Base-by-base conservation (phyloP, 2,888 invertebrate genomes). In the Cantharis rustica region DNA sequence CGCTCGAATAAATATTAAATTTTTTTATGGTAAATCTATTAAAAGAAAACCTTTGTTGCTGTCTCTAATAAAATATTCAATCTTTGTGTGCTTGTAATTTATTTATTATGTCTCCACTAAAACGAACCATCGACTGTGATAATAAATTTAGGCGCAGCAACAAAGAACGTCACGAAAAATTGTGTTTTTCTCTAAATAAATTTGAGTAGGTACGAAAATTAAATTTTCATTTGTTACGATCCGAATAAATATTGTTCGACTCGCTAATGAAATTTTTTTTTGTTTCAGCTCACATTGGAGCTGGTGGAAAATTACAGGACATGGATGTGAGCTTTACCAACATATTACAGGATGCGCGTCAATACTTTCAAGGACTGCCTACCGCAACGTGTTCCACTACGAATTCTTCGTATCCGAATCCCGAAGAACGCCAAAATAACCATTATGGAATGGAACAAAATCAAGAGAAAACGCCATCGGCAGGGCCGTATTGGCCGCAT, bases 341-440 rank as follows among this genome's bases (percentile, higher is more conserved):
- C 92, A 93, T 94, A 89, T 90, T 95, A 92, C 94, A 94, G 92
- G 94, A 94, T 89, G 93, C 93, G 88, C 93, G 95, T 88, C 94
- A 94, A 90, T 95, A 93, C 90, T 95, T 94, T 89, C 93, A 94
- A 91, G 94, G 94, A 87, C 90, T 95, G 87, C 94, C 95, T 81
- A 89, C 90, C 83, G 90, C 90, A 71, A 82, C 88, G 16, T 84
- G 86, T 77, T 85, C 88, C 20, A 83, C 87, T 80, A 84, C 86
- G 69, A 86, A 85, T 47, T 85, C 85, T 82, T 78, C 81, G 63
- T 84, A 83, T 73, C 13, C 75, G 16, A 79, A 81, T 16, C 26
- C 47, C 13, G 71, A 68, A 16, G 76, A 77, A 69, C 73, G 64
- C 20, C 79, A 75, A 72, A 69, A 13, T 20, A 62, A 26, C 72